These are phyloP conservation scores for Caenorhabditis sp. DNA, from an alignment of 2,888 invertebrate genomes.

Conservation along the genomic window DNA sequence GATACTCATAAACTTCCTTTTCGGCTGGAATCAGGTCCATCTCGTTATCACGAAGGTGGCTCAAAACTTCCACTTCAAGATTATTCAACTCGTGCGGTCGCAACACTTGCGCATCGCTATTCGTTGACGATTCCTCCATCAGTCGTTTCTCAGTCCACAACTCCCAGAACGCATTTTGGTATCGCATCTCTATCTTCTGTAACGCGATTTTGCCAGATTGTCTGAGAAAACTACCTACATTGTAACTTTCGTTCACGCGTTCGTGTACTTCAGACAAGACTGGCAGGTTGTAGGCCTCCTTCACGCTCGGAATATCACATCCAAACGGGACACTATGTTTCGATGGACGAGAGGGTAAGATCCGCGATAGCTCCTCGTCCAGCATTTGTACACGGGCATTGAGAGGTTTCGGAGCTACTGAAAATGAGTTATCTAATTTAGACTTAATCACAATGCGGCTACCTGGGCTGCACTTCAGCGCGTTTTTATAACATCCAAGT, in stretches of 20 bases:
- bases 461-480: conserved; percentile 83
- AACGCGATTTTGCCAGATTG: no score
- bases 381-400: conserved; percentile 89
- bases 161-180: conserved; percentile 14
- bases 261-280: conserved; percentile 98
- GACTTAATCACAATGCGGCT: no score
- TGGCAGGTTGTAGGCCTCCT: conserved; percentile 94
- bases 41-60: no score
- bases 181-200: conserved; percentile 3
- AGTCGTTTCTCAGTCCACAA: conserved; percentile 9
- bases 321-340: conserved; percentile 6
- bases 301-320: conserved; percentile 61
- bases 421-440: no score
- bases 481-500: conserved; percentile 94
- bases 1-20: no score
- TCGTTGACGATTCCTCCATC: no score
- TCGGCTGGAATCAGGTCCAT: no score
- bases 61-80: no score
- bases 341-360: conserved; percentile 22
- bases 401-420: conserved; percentile 69
- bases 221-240: no score
- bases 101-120: no score
- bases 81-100: no score
- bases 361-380: conserved; percentile 82
- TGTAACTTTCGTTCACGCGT: conserved; percentile 83